Percentiles rank a stretch among this genome's conserved stretches.
Evolutionary conservation across 2,888 invertebrate genomes (phyloP).

Genomic region (Baronia brevicornis): DNA sequence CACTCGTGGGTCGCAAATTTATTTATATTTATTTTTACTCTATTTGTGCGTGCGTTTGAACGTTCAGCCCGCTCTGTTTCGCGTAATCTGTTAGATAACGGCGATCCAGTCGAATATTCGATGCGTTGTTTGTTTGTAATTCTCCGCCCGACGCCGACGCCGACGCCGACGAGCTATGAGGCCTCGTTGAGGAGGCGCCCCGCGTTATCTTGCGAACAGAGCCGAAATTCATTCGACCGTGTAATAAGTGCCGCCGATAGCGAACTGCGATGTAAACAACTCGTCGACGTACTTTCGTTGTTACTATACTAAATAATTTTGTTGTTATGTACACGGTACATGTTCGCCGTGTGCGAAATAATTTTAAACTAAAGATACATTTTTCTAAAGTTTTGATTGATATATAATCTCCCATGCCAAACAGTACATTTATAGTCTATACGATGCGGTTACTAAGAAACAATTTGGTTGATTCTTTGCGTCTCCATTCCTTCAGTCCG

Average conservation of each 20-base stretch:
- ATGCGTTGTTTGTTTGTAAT: constrained; percentile 57
- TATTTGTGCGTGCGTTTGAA: constrained; percentile 45
- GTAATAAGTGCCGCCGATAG: constrained; percentile 48
- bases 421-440: too few relatives aligned
- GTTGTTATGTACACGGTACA: too few relatives aligned
- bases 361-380: too few relatives aligned
- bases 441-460: too few relatives aligned
- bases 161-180: constrained; percentile 40
- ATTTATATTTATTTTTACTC: constrained; percentile 37
- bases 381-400: too few relatives aligned
- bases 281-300: constrained; percentile 12
- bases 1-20: constrained; percentile 38
- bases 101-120: constrained; percentile 30
- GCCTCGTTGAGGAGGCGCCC: constrained; percentile 63
- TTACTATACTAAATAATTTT: too few relatives aligned
- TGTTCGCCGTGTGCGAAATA: too few relatives aligned
- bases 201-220: constrained; percentile 54
- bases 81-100: constrained; percentile 49
- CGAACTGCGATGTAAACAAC: constrained; percentile 29
- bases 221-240: constrained; percentile 54
- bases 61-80: constrained; percentile 32
- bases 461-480: too few relatives aligned
- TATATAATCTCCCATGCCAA: too few relatives aligned
- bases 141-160: constrained; percentile 34
- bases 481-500: too few relatives aligned